These are phyloP conservation scores for Holacanthus passer DNA, from an alignment of 2,113 vertebrate genomes.

Conservation along the genomic window DNA sequence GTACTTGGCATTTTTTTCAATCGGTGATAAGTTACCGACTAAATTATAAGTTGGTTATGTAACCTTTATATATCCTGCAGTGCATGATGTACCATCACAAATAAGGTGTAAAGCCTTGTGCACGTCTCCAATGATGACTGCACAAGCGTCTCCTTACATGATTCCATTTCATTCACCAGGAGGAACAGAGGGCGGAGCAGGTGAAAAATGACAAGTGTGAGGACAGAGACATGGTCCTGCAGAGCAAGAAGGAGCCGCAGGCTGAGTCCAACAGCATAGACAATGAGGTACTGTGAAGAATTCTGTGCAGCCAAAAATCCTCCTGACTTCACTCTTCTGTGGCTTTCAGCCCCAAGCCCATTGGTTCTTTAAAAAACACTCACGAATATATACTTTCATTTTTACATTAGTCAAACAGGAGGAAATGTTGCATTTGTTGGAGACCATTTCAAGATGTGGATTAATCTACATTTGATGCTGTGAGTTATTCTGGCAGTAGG, in stretches of 20 bases:
- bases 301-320: neutral
- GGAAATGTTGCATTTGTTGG: neutral
- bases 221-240: neutral
- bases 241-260: conserved; percentile 1
- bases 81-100: neutral
- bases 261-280: conserved; percentile 26
- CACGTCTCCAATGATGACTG: neutral
- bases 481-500: neutral
- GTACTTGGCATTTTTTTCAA: neutral
- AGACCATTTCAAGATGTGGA: neutral
- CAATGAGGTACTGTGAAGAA: conserved; percentile 40
- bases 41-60: neutral
- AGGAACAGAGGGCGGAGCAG: conserved; percentile 40
- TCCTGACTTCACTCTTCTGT: no score
- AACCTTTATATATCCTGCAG: neutral
- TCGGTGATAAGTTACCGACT: neutral
- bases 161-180: conserved; percentile 33
- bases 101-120: neutral
- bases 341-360: no score
- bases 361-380: no score
- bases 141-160: neutral
- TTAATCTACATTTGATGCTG: neutral
- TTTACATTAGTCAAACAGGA: neutral
- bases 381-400: neutral
- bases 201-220: conserved; percentile 25